These are phyloP conservation scores for Lithophane semibrunnea DNA, from an alignment of 2,888 invertebrate genomes.

Conservation along the genomic window DNA sequence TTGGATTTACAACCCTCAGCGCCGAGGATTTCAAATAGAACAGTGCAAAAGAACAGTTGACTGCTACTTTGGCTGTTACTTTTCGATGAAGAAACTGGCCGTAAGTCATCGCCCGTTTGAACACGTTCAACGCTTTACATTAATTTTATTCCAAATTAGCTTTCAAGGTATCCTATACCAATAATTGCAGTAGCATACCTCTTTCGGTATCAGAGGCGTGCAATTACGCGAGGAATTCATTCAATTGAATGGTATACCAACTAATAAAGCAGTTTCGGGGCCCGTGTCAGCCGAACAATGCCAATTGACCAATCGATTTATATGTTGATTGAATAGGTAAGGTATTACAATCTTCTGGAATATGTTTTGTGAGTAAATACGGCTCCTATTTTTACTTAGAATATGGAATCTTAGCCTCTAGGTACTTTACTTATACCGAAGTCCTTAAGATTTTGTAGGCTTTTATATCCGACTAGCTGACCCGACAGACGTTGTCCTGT, in stretches of 20 bases:
- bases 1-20: too few species aligned
- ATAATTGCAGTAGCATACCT: constrained; percentile 16
- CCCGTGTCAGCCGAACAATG: constrained; percentile 45
- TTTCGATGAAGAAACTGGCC: too few species aligned
- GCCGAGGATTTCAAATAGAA: too few species aligned
- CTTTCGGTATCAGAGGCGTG: constrained; percentile 2
- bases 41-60: too few species aligned
- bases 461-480: neutral
- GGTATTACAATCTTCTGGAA: constrained; percentile 25
- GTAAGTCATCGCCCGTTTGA: too few species aligned
- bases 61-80: too few species aligned
- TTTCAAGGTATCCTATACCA: neutral
- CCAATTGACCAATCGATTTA: constrained; percentile 46
- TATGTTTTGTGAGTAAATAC: constrained; percentile 38
- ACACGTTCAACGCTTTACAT: neutral
- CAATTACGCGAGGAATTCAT: constrained; percentile 52
- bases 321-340: constrained; percentile 35
- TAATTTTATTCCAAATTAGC: constrained; percentile 5
- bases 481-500: too few species aligned
- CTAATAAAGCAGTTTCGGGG: constrained; percentile 60
- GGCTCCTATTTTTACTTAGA: constrained; percentile 7
- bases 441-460: neutral
- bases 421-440: neutral
- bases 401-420: neutral
- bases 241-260: constrained; percentile 56